phyloP scores from a whole-genome alignment of 2,888 invertebrate genomes.

The Cryptocheilus praepositus region DNA sequence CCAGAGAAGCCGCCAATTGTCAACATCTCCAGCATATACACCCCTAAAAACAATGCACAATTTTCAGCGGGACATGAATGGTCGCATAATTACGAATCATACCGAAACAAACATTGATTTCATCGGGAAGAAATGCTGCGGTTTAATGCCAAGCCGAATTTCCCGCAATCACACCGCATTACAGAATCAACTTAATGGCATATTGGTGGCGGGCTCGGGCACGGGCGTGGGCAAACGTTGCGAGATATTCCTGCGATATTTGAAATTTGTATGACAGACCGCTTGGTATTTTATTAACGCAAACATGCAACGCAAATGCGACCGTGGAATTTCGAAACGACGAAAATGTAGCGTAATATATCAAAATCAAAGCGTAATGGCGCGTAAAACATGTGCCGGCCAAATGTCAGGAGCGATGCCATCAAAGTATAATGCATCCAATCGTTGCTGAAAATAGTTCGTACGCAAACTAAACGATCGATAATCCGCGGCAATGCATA shows the following conservation, averaged over 20 bases:
- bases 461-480: no score
- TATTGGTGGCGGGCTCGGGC: neutral
- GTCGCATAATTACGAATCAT: slow-evolving; percentile 10
- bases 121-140: slow-evolving; percentile 1
- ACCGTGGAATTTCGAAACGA: neutral
- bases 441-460: no score
- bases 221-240: slow-evolving; percentile 14
- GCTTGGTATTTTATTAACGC: slow-evolving; percentile 25
- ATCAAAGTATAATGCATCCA: no score
- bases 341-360: no score
- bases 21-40: neutral
- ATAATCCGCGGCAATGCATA: no score
- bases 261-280: slow-evolving; percentile 13
- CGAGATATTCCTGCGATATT: slow-evolving; percentile 7
- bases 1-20: no score
- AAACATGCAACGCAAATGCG: slow-evolving; percentile 1
- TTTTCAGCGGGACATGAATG: slow-evolving; percentile 7
- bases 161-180: slow-evolving; percentile 23
- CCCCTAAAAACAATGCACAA: slow-evolving; percentile 20
- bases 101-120: slow-evolving; percentile 15
- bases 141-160: slow-evolving; percentile 15
- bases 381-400: no score
- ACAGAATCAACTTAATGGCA: slow-evolving; percentile 19
- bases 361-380: no score
- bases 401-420: no score